Evolutionary conservation across 2,113 vertebrate species (phyloP).

Genomic region (Poicephalus gulielmi): DNA sequence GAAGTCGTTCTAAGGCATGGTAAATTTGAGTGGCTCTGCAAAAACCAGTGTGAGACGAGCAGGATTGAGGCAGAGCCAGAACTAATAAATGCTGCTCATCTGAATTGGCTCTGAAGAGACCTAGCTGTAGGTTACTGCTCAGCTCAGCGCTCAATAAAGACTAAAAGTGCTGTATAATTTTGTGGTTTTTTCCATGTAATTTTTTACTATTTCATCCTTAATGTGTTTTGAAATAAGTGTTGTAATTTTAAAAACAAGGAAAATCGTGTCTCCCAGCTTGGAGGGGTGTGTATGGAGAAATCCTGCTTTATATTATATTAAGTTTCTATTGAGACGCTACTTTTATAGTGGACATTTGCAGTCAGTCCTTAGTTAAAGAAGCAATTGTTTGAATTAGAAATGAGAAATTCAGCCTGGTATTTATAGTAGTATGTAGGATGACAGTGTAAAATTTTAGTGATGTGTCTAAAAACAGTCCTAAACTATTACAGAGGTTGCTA

Average conservation of each 20-base stretch:
- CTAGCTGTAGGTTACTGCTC: background rate
- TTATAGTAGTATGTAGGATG: background rate
- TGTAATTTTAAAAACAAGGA: background rate
- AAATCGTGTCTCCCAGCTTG: background rate
- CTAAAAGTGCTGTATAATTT: background rate
- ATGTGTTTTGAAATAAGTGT: background rate
- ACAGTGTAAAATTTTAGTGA: background rate
- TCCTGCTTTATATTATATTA: background rate
- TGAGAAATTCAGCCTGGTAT: background rate
- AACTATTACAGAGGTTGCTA: background rate
- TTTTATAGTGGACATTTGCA: background rate
- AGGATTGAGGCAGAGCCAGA: background rate
- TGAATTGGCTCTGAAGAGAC: background rate
- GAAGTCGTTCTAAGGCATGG: background rate
- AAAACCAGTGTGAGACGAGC: background rate
- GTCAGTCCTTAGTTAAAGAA: background rate
- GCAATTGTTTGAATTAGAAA: background rate
- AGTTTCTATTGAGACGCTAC: background rate
- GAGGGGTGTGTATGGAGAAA: background rate
- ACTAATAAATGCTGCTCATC: background rate
- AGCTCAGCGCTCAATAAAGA: background rate
- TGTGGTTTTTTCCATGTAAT: background rate
- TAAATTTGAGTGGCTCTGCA: background rate
- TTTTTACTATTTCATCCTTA: background rate
- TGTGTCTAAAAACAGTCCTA: background rate